Conservation (phyloP, 1,140 invertebrate species). For the Hylaeus volcanicus region DNA sequence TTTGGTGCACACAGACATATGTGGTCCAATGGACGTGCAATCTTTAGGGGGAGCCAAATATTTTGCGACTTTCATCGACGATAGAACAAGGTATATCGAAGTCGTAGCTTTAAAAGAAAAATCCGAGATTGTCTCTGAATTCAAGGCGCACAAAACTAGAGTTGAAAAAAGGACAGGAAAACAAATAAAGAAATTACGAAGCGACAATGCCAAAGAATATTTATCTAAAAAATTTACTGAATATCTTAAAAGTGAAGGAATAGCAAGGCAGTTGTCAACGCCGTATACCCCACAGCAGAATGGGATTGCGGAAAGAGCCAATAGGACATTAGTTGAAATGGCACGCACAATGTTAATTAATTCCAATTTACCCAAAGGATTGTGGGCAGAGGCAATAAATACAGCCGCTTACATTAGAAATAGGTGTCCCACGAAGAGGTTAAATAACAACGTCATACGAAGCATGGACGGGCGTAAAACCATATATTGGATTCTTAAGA, state of each 20-base stretch:
- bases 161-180: background rate
- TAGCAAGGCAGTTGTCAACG: constrained; percentile 2
- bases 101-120: constrained; percentile 53
- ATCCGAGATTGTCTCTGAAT: background rate
- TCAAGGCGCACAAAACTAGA: background rate
- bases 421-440: constrained; percentile 19
- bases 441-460: constrained; percentile 47
- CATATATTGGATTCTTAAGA: constrained; percentile 53
- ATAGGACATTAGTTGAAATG: constrained; percentile 24
- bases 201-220: constrained; percentile 17
- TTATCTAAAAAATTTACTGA: background rate
- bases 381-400: constrained; percentile 22
- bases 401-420: constrained; percentile 1
- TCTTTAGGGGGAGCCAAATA: constrained; percentile 33
- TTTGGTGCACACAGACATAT: constrained; percentile 12
- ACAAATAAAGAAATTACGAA: constrained; percentile 5
- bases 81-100: background rate
- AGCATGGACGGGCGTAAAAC: constrained; percentile 38
- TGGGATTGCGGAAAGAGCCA: background rate
- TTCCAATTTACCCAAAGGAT: background rate
- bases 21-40: constrained; percentile 42
- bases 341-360: background rate
- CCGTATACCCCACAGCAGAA: constrained; percentile 9
- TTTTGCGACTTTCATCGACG: constrained; percentile 20
- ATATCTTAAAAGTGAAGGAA: constrained; percentile 10